Percentiles rank a stretch among this genome's conserved stretches.
Conservation (phyloP, 64 coral and sea anemone genomes). For the Pocillopora damicornis region DNA sequence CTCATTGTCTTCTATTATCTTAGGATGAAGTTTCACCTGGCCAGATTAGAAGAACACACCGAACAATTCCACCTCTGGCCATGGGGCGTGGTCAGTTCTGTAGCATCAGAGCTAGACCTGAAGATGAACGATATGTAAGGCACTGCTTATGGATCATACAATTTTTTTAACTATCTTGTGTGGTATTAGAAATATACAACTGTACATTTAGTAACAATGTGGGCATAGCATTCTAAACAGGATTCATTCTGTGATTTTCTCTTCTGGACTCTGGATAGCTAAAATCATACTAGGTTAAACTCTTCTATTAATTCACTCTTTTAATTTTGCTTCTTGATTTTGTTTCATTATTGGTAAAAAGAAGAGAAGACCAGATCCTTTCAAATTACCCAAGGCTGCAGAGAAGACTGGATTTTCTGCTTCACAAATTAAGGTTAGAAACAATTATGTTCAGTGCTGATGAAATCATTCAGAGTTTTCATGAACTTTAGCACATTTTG, state of each 20-base stretch:
- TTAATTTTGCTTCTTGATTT: not conserved
- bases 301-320: too few species aligned
- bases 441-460: too few species aligned
- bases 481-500: too few species aligned
- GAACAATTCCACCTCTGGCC: conserved; percentile 68
- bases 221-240: too few species aligned
- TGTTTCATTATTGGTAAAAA: not conserved
- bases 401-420: conserved; percentile 85
- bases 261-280: not conserved
- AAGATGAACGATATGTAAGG: conserved; percentile 58
- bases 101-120: conserved; percentile 46
- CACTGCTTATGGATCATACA: not conserved
- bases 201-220: too few species aligned
- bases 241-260: too few species aligned
- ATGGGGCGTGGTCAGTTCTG: conserved; percentile 68
- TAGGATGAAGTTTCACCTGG: conserved; percentile 57
- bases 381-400: conserved; percentile 63
- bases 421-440: conserved; percentile 71
- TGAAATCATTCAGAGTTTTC: too few species aligned
- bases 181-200: too few species aligned
- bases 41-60: conserved; percentile 9
- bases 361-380: conserved; percentile 60
- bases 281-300: too few species aligned
- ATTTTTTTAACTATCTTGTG: not conserved
- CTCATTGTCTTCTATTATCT: not conserved